Base-by-base conservation (phyloP, 2,888 invertebrate genomes). In the Drosophila stalkeri region DNA sequence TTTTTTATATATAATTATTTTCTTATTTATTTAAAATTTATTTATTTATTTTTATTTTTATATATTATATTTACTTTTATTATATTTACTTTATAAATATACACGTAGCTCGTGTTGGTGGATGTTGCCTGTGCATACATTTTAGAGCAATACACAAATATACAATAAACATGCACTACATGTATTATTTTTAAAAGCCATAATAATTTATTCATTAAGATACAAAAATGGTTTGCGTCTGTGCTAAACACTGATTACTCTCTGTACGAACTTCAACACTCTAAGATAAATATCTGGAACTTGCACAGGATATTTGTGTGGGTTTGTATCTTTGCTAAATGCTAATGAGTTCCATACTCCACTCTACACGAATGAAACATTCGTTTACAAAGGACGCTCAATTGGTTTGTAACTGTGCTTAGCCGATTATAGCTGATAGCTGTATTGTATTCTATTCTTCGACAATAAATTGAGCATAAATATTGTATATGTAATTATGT, bases 401-500 rank as follows among this genome's bases (percentile, higher is more conserved):
- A 14, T 51, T 33, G 51, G 51, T 14, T 51, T 51, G 51, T 14
- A 35, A 14, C 51, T 14, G 3, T 3, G 1, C 33, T 51, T n/a
- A 47, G 16, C 27, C n/a, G n/a, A n/a, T n/a, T n/a, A n/a, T n/a
- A n/a, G n/a, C n/a, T n/a, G n/a, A n/a, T n/a, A n/a, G n/a, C n/a
- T n/a, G n/a, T n/a, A 27, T 27, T 11, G 33, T 12, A 6, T 12
- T 49, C n/a, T 2, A 33, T 1, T 18, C 2, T 18, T 18, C 3
- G 7, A 33, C 18, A 7, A 33, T 18, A 18, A 31, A 33, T 5
- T 5, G 5, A n/a, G n/a, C 5, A 9, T 31, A 27, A 27, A 47
- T 27, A 23, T 4, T 16, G 2, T 4, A n/a, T n/a, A 31, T 31
- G 0, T 0, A n/a, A 2, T 47, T 0, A n/a, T 5, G 1, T 5